phyloP scores from a whole-genome alignment of 64 coral and sea anemone species.

The Montipora efflorescens region DNA sequence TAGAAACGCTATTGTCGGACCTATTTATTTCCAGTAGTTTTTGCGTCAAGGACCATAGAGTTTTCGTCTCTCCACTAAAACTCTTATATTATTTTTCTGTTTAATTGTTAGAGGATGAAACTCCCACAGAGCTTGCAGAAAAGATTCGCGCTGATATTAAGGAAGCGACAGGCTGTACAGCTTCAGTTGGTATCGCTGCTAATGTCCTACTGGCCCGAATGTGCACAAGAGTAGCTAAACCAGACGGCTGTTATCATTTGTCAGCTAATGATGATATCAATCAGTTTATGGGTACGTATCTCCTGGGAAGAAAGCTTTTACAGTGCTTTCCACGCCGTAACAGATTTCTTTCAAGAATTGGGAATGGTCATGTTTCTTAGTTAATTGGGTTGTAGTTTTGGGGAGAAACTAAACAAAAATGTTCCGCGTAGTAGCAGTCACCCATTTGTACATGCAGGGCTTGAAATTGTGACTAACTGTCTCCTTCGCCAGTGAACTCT shows the following conservation, averaged over 20 bases:
- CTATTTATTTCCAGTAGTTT: no score
- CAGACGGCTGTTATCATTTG: constrained; percentile 87
- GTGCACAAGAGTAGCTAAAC: constrained; percentile 95
- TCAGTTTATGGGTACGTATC: constrained; percentile 84
- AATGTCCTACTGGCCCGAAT: constrained; percentile 94
- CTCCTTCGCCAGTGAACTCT: no score
- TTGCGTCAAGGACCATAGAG: no score
- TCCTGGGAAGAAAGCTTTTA: not conserved
- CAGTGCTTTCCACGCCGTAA: not conserved
- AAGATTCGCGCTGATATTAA: constrained; percentile 85
- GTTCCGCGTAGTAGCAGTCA: no score
- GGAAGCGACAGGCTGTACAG: constrained; percentile 80
- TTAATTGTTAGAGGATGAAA: constrained; percentile 65
- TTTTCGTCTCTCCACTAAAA: not conserved
- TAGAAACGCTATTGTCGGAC: no score
- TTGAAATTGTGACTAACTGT: no score
- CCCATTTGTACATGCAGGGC: no score
- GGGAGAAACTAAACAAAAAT: no score
- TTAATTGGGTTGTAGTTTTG: no score
- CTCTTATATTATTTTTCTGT: not conserved
- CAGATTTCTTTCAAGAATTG: not conserved
- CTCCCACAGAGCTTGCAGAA: constrained; percentile 70
- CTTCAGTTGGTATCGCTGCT: constrained; percentile 80
- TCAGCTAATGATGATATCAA: constrained; percentile 51
- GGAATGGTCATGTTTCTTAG: no score